Evolutionary conservation across 1,140 invertebrate species (phyloP).

Genomic region (Chironomus tepperi): DNA sequence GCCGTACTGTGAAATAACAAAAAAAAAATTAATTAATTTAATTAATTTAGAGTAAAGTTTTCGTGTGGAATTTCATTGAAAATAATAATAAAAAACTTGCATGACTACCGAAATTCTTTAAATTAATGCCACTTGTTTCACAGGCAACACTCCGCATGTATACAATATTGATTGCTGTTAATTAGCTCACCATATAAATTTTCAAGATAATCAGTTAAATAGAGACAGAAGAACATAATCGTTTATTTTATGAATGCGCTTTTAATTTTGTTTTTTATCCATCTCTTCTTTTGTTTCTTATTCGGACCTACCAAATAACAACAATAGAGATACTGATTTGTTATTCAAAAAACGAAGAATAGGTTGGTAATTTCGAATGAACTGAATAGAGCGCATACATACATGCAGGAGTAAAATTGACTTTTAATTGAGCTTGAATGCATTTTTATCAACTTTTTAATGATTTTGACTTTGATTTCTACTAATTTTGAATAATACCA

Average conservation of each 20-base stretch:
- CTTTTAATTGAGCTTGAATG: too few species aligned
- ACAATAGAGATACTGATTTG: not conserved
- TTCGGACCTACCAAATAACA: too few species aligned
- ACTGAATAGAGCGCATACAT: too few species aligned
- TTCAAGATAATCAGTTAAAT: not conserved
- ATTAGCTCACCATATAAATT: constrained; percentile 8
- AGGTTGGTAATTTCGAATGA: too few species aligned
- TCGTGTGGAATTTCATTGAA: not conserved
- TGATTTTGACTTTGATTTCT: too few species aligned
- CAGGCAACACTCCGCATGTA: not conserved
- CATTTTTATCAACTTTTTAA: too few species aligned
- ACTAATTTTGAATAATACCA: too few species aligned
- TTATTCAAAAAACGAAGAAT: not conserved
- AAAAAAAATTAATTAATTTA: not conserved
- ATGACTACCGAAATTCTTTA: not conserved
- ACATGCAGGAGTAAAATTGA: too few species aligned
- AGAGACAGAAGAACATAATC: not conserved
- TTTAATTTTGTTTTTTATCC: not conserved
- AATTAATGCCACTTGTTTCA: not conserved
- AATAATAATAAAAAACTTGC: not conserved
- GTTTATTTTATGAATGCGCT: constrained; percentile 1
- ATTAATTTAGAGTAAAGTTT: constrained; percentile 37
- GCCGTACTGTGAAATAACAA: not conserved
- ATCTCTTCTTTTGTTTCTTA: too few species aligned
- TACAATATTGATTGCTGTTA: not conserved